Conservation (phyloP, 2,113 vertebrate species). For the Clinocottus analis region DNA sequence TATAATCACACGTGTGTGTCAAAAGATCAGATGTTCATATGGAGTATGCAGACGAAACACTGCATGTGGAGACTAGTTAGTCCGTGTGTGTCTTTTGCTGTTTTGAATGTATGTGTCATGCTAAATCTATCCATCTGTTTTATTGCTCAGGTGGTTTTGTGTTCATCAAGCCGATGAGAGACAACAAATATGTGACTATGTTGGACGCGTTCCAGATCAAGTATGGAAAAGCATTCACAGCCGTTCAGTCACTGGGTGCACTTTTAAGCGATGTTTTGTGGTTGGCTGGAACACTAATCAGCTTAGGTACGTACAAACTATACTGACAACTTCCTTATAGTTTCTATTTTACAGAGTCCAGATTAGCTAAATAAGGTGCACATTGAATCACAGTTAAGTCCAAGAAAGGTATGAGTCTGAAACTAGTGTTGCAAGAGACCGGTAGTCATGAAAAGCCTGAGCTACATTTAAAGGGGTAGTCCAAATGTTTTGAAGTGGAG, state of each 20-base stretch:
- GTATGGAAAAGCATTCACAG: slow-evolving; percentile 34
- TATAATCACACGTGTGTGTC: background rate
- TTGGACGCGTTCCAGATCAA: slow-evolving; percentile 42
- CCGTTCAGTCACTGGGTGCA: background rate
- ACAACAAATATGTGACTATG: slow-evolving; percentile 32
- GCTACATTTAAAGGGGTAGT: no score
- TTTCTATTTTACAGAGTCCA: background rate
- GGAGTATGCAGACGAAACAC: background rate
- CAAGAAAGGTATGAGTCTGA: no score
- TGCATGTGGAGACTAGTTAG: no score
- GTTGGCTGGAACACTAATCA: slow-evolving; percentile 78
- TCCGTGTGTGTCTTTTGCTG: background rate
- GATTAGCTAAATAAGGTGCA: background rate
- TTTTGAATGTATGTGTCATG: background rate
- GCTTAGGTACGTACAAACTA: slow-evolving; percentile 71
- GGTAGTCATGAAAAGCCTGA: no score
- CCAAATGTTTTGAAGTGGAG: no score
- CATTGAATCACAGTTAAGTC: background rate
- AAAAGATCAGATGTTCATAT: no score
- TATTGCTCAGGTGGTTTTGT: background rate
- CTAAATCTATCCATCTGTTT: background rate
- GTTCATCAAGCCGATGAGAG: slow-evolving; percentile 38
- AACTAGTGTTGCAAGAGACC: no score
- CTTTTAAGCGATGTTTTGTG: slow-evolving; percentile 57
- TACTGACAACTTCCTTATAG: background rate